Base-by-base conservation (phyloP, 2,888 invertebrate species). In the Diarsia mendica region DNA sequence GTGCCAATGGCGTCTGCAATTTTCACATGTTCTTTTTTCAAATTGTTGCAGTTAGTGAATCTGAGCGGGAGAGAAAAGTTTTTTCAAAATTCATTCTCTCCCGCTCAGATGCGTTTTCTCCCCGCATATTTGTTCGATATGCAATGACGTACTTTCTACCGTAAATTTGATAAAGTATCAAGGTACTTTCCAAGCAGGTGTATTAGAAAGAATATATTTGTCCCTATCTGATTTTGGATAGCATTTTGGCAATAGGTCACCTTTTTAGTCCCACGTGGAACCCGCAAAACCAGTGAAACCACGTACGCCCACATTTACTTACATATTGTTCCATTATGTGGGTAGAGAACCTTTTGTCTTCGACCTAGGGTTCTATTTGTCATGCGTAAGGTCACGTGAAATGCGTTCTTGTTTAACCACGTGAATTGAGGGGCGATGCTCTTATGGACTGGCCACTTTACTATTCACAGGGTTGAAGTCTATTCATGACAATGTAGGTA, bases 281-380 rank as follows among this genome's bases (percentile, higher is more conserved):
- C 18, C 11, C 10, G 0, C 74, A 63, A 75, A 75, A 74, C 63
- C 58, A 65, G 33, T 15, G 13, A 39, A 72, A 64, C 74, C 74
- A 65, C 28, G 44, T 9, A 65, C 39, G 13, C 66, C 46, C 33
- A 74, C 28, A 60, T 55, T 49, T 64, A n/a, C 39, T 55, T 46
- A 75, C 44, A 65, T 48, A 67, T 33, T 61, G 61, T 55, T 18
- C 10, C 51, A 64, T 33, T 60, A 48, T 49, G 55, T 60, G 48
- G 53, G 48, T 64, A 20, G 20, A 13, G 51, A 60, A 53, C 67
- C 53, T 76, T 80, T 67, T 76, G 20, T 55, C 13, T 51, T 48
- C 3, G 15, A n/a, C 33, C 13, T 39, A 69, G n/a, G 55, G 61
- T 63, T 55, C 51, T 68, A 53, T 80, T 65, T 75, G 64, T 33